phyloP scores from a whole-genome alignment of 2,888 invertebrate species.

The Bombylius discolor region DNA sequence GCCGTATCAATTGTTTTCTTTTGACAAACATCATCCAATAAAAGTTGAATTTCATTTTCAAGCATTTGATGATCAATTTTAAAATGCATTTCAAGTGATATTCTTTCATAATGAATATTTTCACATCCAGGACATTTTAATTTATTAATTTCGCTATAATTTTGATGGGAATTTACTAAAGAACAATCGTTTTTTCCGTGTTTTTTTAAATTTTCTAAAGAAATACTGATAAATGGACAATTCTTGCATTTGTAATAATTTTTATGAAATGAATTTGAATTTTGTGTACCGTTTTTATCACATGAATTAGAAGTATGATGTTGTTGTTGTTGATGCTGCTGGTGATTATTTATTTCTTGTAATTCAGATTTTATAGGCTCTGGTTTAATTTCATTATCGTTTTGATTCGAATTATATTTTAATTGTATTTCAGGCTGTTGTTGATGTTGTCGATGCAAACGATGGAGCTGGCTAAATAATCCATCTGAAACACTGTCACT shows the following conservation, averaged over 20 bases:
- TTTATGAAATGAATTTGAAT: not conserved
- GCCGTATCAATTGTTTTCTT: not conserved
- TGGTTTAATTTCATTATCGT: not conserved
- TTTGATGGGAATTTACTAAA: not conserved
- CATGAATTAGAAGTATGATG: not conserved
- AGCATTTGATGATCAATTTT: constrained; percentile 56
- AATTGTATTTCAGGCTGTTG: no score
- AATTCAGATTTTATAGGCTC: constrained; percentile 33
- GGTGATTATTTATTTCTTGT: not conserved
- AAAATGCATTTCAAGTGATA: constrained; percentile 50
- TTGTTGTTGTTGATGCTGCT: not conserved
- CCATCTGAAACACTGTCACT: no score
- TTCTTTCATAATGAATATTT: constrained; percentile 49
- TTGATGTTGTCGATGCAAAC: no score
- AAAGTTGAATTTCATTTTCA: constrained; percentile 44
- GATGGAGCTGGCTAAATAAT: no score
- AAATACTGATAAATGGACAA: constrained; percentile 28
- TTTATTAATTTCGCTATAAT: constrained; percentile 25
- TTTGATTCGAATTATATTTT: not conserved
- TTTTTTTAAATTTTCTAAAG: constrained; percentile 16
- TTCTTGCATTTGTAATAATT: constrained; percentile 23
- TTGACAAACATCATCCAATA: constrained; percentile 40
- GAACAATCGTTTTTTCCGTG: constrained; percentile 13
- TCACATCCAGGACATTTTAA: constrained; percentile 54
- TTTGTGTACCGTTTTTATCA: not conserved